Evolutionary conservation across 2,888 invertebrate species (phyloP).

Genomic region (Corbicula japonica): DNA sequence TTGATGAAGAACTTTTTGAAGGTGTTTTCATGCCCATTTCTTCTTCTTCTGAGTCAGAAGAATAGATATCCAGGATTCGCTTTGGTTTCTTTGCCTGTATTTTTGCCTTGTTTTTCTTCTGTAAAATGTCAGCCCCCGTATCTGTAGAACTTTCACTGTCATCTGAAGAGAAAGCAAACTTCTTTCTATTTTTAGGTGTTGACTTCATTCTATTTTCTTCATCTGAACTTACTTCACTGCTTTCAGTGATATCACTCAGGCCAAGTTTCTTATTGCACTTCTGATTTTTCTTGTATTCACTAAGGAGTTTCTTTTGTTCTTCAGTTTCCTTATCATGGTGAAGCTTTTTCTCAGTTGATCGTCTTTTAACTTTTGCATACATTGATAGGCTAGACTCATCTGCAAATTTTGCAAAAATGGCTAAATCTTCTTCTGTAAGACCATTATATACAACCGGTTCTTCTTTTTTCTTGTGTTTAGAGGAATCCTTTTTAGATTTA

Average conservation of each 20-base stretch:
- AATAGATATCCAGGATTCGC: slow-evolving; percentile 70
- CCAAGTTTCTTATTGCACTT: slow-evolving; percentile 74
- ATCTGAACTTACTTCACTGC: slow-evolving; percentile 74
- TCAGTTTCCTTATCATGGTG: slow-evolving; percentile 85
- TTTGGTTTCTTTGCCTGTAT: slow-evolving; percentile 63
- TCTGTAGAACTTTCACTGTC: slow-evolving; percentile 61
- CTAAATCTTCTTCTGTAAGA: slow-evolving; percentile 70
- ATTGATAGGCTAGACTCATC: slow-evolving; percentile 96
- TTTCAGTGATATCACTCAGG: slow-evolving; percentile 75
- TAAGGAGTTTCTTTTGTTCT: slow-evolving; percentile 71
- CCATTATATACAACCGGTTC: slow-evolving; percentile 45
- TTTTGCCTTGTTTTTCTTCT: slow-evolving; percentile 51
- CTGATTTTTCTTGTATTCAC: slow-evolving; percentile 69
- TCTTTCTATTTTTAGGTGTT: slow-evolving; percentile 52
- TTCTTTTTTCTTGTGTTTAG: slow-evolving; percentile 53
- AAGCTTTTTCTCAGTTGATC: slow-evolving; percentile 79
- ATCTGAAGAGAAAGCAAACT: slow-evolving; percentile 59
- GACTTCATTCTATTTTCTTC: slow-evolving; percentile 60
- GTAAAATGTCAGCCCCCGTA: slow-evolving; percentile 38
- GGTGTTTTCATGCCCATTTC: slow-evolving; percentile 50
- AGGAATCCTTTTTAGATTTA: slow-evolving; percentile 62
- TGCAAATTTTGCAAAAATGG: slow-evolving; percentile 68
- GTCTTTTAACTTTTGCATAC: slow-evolving; percentile 93
- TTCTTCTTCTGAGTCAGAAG: slow-evolving; percentile 68
- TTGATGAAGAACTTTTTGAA: slow-evolving; percentile 59